A percentile compares a stretch with the other conserved stretches of the same genome.
phyloP scores from a whole-genome alignment of 2,888 invertebrate genomes.

The Dinocampus coccinellae region DNA sequence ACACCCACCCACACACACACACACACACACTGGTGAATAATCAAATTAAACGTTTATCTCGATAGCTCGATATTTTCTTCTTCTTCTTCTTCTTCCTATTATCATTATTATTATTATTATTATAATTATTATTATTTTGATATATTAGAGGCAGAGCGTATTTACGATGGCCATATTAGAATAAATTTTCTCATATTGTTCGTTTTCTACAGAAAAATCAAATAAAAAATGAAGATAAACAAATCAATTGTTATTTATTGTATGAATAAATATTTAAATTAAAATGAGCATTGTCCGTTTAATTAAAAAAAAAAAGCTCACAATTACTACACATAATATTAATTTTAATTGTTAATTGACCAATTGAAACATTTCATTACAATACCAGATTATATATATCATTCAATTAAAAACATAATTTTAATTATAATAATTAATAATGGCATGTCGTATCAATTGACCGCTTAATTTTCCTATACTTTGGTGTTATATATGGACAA shows the following conservation, averaged over 20 bases:
- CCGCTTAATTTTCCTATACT: slow-evolving; percentile 27
- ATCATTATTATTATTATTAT: too few relatives aligned
- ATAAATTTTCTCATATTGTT: not conserved
- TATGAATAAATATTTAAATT: too few relatives aligned
- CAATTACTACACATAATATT: too few relatives aligned
- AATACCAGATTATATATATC: not conserved
- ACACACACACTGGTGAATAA: slow-evolving; percentile 21
- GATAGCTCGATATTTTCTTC: slow-evolving; percentile 12
- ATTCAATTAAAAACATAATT: not conserved
- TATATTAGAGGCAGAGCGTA: slow-evolving; percentile 17
- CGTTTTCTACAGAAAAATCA: too few relatives aligned
- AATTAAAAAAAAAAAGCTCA: too few relatives aligned
- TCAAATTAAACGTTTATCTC: slow-evolving; percentile 14
- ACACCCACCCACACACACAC: slow-evolving; percentile 25
- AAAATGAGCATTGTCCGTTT: too few relatives aligned
- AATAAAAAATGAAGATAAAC: too few relatives aligned
- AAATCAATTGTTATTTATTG: too few relatives aligned
- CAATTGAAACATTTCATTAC: not conserved
- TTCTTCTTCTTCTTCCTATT: too few relatives aligned
- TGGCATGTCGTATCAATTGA: slow-evolving; percentile 5
- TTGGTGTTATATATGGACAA: slow-evolving; percentile 27
- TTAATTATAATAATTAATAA: not conserved
- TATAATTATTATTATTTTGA: not conserved
- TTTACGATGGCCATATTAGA: not conserved
- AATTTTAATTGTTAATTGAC: too few relatives aligned